Evolutionary conservation across 2,797 vertebrate species (phyloP).

Genomic region (Rhinogobio ventralis): DNA sequence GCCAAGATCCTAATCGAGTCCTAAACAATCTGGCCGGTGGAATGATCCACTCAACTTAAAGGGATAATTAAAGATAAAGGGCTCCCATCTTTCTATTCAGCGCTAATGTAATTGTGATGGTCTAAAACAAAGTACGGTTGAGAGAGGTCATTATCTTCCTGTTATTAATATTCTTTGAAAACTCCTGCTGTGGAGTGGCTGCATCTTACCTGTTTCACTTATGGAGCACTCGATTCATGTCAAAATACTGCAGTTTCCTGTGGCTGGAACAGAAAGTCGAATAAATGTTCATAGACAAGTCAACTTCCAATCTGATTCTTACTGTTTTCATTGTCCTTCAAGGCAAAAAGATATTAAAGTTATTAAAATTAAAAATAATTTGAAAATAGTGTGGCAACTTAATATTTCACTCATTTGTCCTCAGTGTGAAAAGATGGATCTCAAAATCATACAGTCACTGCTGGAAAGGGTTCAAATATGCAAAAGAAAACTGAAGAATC

Average conservation of each 20-base stretch:
- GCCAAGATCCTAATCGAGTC: slow-evolving; percentile 55
- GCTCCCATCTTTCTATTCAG: slow-evolving; percentile 66
- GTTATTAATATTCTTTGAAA: slow-evolving; percentile 51
- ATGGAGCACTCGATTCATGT: neutral
- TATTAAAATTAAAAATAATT: too few relatives aligned
- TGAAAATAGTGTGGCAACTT: neutral
- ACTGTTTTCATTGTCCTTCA: neutral
- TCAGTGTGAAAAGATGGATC: too few relatives aligned
- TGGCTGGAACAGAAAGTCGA: neutral
- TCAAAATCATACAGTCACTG: too few relatives aligned
- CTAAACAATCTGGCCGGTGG: slow-evolving; percentile 72
- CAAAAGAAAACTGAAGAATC: too few relatives aligned
- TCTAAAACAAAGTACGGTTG: slow-evolving; percentile 47
- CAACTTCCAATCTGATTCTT: neutral
- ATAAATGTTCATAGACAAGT: neutral
- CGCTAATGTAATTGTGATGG: slow-evolving; percentile 61
- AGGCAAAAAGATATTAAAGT: neutral
- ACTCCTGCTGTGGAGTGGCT: slow-evolving; percentile 34
- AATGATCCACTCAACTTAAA: slow-evolving; percentile 69
- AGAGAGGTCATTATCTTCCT: slow-evolving; percentile 47
- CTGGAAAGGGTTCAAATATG: too few relatives aligned
- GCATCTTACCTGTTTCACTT: neutral
- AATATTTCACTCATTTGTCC: too few relatives aligned
- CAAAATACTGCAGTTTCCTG: neutral
- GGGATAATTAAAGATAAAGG: slow-evolving; percentile 65